Evolutionary conservation across 2,888 invertebrate genomes (phyloP).

Genomic region (Euplagia quadripunctaria): DNA sequence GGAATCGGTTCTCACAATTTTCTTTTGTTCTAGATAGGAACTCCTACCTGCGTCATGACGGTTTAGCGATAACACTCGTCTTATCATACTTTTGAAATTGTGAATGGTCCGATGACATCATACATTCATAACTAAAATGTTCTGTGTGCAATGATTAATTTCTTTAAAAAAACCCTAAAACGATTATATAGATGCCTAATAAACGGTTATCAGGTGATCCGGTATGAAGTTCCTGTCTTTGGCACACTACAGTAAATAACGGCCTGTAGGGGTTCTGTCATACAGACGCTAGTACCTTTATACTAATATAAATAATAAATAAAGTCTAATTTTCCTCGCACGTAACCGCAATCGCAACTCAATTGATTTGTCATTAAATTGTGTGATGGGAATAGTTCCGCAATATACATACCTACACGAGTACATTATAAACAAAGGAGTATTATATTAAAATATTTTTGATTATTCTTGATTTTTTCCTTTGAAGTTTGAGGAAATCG

Average conservation of each 20-base stretch:
- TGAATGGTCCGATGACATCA: constrained; percentile 68
- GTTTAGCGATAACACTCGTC: constrained; percentile 63
- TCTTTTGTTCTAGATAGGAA: constrained; percentile 59
- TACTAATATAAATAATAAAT: too few species aligned
- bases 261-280: background rate
- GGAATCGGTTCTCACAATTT: constrained; percentile 43
- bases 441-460: too few species aligned
- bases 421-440: too few species aligned
- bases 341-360: too few species aligned
- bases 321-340: too few species aligned
- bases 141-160: constrained; percentile 20
- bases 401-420: too few species aligned
- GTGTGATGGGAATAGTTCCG: too few species aligned
- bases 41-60: constrained; percentile 67
- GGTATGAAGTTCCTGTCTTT: constrained; percentile 21
- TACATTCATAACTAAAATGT: constrained; percentile 58
- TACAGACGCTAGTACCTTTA: too few species aligned
- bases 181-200: constrained; percentile 14
- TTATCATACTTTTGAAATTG: constrained; percentile 73
- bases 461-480: too few species aligned
- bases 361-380: too few species aligned
- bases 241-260: background rate
- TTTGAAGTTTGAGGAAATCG: too few species aligned
- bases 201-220: constrained; percentile 13
- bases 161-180: constrained; percentile 27